A percentile compares a stretch with the other conserved stretches of the same genome.
phyloP scores from a whole-genome alignment of 92 coral and sea anemone genomes.

The Zoanthus sansibaricus region DNA sequence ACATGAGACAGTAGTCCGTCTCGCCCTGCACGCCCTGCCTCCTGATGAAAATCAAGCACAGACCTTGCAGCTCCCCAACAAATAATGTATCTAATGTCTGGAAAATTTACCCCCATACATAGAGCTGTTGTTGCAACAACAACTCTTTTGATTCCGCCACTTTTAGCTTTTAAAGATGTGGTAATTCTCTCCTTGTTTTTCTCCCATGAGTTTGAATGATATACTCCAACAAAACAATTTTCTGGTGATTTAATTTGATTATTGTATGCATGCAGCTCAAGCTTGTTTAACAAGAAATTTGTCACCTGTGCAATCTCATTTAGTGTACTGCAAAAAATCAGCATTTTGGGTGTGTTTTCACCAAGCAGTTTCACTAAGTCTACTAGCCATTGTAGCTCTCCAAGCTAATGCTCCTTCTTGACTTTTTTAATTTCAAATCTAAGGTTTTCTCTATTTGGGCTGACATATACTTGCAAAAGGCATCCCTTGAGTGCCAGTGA shows the following conservation, averaged over 20 bases:
- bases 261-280: background rate
- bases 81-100: background rate
- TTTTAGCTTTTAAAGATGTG: background rate
- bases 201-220: background rate
- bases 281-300: background rate
- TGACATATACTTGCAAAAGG: background rate
- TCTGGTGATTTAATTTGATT: background rate
- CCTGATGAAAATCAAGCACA: background rate
- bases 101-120: background rate
- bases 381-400: conserved; percentile 19
- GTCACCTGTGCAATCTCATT: conserved; percentile 18
- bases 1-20: background rate
- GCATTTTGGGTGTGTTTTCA: background rate
- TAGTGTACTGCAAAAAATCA: conserved; percentile 1
- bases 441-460: conserved; percentile 11
- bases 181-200: background rate
- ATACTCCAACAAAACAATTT: background rate
- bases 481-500: background rate
- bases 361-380: too few species aligned
- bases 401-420: background rate
- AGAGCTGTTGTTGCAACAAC: background rate
- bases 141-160: background rate
- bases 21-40: background rate
- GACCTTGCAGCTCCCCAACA: background rate
- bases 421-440: background rate